Evolutionary conservation across 92 coral and sea anemone species (phyloP), one percentile per base, ranked within the genome.

Genomic region (Pocillopora grandis): DNA sequence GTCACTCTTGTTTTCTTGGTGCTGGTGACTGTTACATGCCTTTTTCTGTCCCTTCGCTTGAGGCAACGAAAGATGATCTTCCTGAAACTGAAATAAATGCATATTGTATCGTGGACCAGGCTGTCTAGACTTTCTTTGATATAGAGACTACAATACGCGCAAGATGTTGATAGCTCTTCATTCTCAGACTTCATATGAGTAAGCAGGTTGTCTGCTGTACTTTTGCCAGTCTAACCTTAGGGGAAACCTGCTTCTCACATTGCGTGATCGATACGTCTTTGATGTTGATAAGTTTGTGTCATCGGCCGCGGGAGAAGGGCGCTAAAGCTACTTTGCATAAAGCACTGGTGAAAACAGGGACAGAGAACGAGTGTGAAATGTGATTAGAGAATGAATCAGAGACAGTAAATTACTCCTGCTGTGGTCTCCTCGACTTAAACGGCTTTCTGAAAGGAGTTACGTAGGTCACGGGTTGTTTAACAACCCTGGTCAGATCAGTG

Each of bases 121-220:
- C 33, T 17, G 75, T 70, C 75, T 70, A 70, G 75, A 70, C 56
- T 35, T 64, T 70, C 56, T 70, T 70, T 70, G 20, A 13, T 20
- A 20, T 35, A 27, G 23, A 31, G 72, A 68, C 72, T 31, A 14
- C 55, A 33, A 68, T 68, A 27, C 49, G 17, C 12, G 35, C 55
- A 70, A 70, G 21, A 12, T 69, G 52, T 69, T 31, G 20, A 36
- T 31, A 69, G 73, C 56, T 15, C 36, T 21, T 36, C 55, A 36
- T 17, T 70, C 75, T 70, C 33, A 16, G 5, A 42, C 52, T 42
- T 42, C 52, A 3, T 7, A 42, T 7, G 31, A 42, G 52, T 42
- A 42, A 27, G 75, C 57, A 70, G 75, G 75, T 70, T 14, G 52
- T 67, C 48, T 66, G 65, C n/a, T 12, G 16, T 59, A 9, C 14